Conservation (phyloP, 2,797 vertebrate species). For the Pitangus sulphuratus region DNA sequence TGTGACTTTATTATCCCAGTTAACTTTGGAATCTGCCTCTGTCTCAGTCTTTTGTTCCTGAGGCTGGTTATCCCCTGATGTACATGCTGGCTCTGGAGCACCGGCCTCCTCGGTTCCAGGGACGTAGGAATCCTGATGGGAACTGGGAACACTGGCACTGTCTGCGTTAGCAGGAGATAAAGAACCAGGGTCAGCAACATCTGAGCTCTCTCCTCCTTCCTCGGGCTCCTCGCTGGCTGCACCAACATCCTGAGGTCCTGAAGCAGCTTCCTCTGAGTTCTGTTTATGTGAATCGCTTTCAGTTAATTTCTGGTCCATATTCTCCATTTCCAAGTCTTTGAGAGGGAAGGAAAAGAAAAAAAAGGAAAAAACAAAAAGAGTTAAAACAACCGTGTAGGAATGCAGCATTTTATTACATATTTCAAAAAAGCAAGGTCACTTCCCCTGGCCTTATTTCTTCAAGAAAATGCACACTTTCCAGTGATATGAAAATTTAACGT, state of each 20-base stretch:
- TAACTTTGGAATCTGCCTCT: conserved; percentile 68
- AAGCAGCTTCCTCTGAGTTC: conserved; percentile 50
- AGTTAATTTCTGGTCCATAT: conserved; percentile 72
- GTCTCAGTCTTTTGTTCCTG: conserved; percentile 77
- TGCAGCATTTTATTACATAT: not conserved
- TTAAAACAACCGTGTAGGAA: not conserved
- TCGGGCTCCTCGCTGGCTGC: conserved; percentile 18
- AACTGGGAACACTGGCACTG: not conserved
- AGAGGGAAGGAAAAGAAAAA: not conserved
- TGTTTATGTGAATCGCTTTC: conserved; percentile 77
- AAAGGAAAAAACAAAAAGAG: too few relatives aligned
- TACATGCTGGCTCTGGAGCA: conserved; percentile 55
- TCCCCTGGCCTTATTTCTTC: not conserved
- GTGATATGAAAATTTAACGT: not conserved
- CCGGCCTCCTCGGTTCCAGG: conserved; percentile 17
- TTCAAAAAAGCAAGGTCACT: not conserved
- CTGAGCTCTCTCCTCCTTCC: conserved; percentile 50
- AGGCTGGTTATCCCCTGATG: conserved; percentile 64
- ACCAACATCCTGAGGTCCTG: conserved; percentile 57
- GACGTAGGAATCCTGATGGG: conserved; percentile 33
- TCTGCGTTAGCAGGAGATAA: not conserved
- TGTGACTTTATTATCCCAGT: conserved; percentile 79
- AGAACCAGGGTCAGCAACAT: conserved; percentile 15
- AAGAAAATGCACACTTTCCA: not conserved
- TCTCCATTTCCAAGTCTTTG: conserved; percentile 79